A percentile compares a stretch with the other conserved stretches of the same genome.
phyloP scores from a whole-genome alignment of 2,888 invertebrate genomes.

The Euspilapteryx auroguttella region DNA sequence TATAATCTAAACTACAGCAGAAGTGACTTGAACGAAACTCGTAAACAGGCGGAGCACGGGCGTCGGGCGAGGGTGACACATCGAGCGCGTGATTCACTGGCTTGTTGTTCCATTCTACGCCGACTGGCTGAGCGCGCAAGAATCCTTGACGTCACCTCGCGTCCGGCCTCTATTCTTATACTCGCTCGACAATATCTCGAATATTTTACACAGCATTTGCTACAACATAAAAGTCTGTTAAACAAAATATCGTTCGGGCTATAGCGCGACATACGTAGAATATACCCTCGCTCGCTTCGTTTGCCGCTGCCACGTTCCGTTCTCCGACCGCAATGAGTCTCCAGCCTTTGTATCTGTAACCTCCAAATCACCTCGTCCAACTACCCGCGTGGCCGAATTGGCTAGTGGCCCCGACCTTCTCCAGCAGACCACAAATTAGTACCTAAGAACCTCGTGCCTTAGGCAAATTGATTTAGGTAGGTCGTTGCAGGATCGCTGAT shows the following conservation, averaged over 20 bases:
- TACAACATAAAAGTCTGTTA: no score
- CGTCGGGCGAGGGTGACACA: constrained; percentile 45
- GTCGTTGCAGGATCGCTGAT: no score
- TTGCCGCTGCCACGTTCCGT: constrained; percentile 31
- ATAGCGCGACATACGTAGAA: no score
- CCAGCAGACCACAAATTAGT: no score
- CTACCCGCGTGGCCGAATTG: constrained; percentile 21
- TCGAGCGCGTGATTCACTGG: constrained; percentile 40
- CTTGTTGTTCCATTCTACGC: constrained; percentile 8
- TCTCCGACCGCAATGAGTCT: constrained; percentile 37
- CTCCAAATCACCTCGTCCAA: constrained; percentile 29
- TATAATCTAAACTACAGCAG: no score
- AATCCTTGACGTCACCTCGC: constrained; percentile 45
- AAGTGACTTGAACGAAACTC: no score
- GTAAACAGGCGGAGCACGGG: no score
- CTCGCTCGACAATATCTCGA: constrained; percentile 9
- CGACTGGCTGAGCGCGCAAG: constrained; percentile 26
- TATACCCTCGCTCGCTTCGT: no score
- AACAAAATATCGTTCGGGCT: no score
- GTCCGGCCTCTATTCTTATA: constrained; percentile 30
- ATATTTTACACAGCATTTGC: no score
- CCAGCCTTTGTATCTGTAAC: constrained; percentile 37
- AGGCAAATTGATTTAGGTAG: no score
- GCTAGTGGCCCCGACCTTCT: constrained; percentile 20
- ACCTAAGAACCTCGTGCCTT: no score